Conservation (phyloP, 2,797 vertebrate species). For the Cetoscarus ocellatus region DNA sequence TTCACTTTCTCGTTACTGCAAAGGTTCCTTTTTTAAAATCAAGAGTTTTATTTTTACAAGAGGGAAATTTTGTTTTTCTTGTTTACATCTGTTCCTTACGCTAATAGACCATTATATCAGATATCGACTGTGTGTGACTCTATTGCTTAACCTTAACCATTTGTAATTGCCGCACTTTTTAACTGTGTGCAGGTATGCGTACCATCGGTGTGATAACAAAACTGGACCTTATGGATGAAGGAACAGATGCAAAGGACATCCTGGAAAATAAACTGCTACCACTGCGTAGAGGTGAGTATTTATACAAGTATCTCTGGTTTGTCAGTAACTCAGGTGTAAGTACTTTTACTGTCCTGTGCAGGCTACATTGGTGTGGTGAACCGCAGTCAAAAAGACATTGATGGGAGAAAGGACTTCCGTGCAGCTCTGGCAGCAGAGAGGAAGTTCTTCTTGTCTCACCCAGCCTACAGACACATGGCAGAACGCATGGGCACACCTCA, state of each 20-base stretch:
- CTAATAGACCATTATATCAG: too few relatives aligned
- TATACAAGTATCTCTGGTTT: background rate
- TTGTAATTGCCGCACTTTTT: background rate
- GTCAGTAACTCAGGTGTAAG: background rate
- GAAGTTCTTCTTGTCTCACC: slow-evolving; percentile 98
- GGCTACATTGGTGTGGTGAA: slow-evolving; percentile 98
- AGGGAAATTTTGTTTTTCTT: too few relatives aligned
- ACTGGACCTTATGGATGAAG: slow-evolving; percentile 97
- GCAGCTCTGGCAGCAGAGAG: slow-evolving; percentile 93
- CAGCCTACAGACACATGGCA: slow-evolving; percentile 94
- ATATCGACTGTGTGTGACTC: too few relatives aligned
- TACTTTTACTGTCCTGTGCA: slow-evolving; percentile 53
- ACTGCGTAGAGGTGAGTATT: slow-evolving; percentile 88
- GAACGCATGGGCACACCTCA: slow-evolving; percentile 97
- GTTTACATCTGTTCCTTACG: too few relatives aligned
- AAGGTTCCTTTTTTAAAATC: too few relatives aligned
- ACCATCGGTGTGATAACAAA: slow-evolving; percentile 98
- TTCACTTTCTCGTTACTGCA: too few relatives aligned
- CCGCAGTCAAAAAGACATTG: slow-evolving; percentile 98
- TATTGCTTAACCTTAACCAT: too few relatives aligned
- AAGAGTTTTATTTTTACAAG: too few relatives aligned
- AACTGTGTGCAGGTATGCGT: slow-evolving; percentile 85
- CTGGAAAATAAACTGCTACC: slow-evolving; percentile 97
- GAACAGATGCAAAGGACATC: slow-evolving; percentile 94
- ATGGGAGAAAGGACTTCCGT: slow-evolving; percentile 96